These are phyloP conservation scores for Nasonia giraulti DNA, from an alignment of 1,140 invertebrate genomes.

Conservation along the genomic window DNA sequence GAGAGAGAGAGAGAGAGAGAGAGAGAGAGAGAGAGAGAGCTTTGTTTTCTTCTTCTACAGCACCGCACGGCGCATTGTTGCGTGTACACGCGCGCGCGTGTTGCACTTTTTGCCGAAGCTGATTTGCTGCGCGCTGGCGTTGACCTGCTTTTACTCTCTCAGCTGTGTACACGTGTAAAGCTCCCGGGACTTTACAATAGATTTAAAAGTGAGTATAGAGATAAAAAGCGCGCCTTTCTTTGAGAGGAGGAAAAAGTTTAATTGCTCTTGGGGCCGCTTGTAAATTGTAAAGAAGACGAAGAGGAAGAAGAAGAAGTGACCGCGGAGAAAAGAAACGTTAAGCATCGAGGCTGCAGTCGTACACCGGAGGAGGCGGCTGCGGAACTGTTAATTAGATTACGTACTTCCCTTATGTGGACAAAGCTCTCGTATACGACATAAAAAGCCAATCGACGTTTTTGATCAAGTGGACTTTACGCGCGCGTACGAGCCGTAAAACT, in stretches of 20 bases:
- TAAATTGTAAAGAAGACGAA: not conserved
- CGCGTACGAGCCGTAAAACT: not conserved
- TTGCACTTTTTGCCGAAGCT: not conserved
- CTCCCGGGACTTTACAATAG: not conserved
- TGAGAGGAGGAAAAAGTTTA: conserved; percentile 10
- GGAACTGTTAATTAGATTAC: not conserved
- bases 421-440: not conserved
- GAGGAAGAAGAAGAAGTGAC: not conserved
- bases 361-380: not conserved
- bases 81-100: not conserved
- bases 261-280: not conserved
- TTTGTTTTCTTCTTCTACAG: conserved; percentile 10
- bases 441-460: not conserved
- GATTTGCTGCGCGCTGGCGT: not conserved
- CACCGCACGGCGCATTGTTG: not conserved
- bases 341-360: not conserved
- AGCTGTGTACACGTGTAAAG: not conserved
- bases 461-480: not conserved
- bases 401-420: not conserved
- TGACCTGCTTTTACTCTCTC: not conserved
- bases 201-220: not conserved
- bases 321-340: not conserved
- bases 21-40: not conserved
- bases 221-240: not conserved
- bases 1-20: no score